Evolutionary conservation across 2,888 invertebrate species (phyloP), one percentile per base, ranked within the genome.

Genomic region (Drosophila nr. fundita): DNA sequence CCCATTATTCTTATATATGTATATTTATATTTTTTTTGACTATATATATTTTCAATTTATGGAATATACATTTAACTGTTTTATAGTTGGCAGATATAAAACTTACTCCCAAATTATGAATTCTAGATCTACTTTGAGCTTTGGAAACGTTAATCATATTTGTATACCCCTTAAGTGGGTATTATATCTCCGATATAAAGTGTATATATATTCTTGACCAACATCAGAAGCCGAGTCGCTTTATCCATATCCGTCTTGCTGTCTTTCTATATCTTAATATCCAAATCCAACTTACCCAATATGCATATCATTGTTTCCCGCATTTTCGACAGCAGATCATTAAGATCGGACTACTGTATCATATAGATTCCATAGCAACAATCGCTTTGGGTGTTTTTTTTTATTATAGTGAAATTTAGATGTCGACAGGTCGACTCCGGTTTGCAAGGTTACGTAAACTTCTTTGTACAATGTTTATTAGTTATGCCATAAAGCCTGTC

Each of bases 131-230:
- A 15, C 15, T 18, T 36, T 15, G 6, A 36, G 15, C 36, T 18
- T 38, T 2, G 11, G 2, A 36, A 0, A 36, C 2, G 6, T 36
- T 1, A 2, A 6, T 36, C 36, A 15, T 36, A 6, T 15, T 2
- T 15, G 0, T 0, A 36, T 36, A 15, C 2, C 13, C 15, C 1
- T 15, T 13, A 0, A 15, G 5, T 5, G 15, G 15, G 2, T 5
- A 15, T 15, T 36, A 36, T 32, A 32, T 1, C 3, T 38, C 18
- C 36, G 7, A 18, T 38, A 38, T 7, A 18, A 18, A 18, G 36
- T 18, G 7, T 18, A 38, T 38, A 38, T 38, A 38, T 38, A 38
- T 38, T 1, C 18, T 7, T 7, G 38, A 38, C 18, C 18, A 18
- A 7, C 36, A 15, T 36, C 15, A 0, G 34, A 13, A 13, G 13